Base-by-base conservation (phyloP, 2,113 vertebrate genomes). In the Sialia sialis region DNA sequence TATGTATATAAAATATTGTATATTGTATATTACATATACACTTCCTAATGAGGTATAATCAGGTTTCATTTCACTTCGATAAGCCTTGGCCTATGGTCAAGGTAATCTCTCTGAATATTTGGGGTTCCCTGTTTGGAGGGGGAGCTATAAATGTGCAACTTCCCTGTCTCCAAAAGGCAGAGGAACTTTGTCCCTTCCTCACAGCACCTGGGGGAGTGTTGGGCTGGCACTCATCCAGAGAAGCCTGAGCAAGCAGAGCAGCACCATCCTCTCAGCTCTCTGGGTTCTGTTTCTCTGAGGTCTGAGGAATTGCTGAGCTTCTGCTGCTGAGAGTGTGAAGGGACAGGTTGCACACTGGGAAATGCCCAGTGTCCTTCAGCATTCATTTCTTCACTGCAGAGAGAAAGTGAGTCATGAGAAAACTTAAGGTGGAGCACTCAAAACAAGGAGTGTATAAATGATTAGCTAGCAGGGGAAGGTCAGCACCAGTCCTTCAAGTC, bases 391-490 rank as follows among this genome's bases (percentile, higher is more conserved):
- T 95, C 88, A 60, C 91, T 92, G 79, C 80, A 60, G 72, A 96
- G 91, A 94, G 91, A 96, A 96, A 96, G 91, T 97, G 97, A 97
- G 93, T 98, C 97, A 97, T 97, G 91, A 96, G 95, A 96, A 98
- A 85, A 77, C 91, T 94, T 97, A 95, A 98, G 97, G 97, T 93
- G 97, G 96, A 97, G 97, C 80, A 46, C 87, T 84, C 87, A 87
- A 94, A 97, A 96, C 94, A 97, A 96, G 95, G 97, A 97, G 96
- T 96, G 97, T 95, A 94, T 83, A 94, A 95, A 85, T 93, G 88
- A 96, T 96, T 96, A 95, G 86, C 92, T 85, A 93, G 81, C 90
- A 84, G 85, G 92, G 95, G 94, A 96, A 97, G 97, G 96, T 94
- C 95, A 96, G 91, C 94, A 79, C 78, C 27, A 68, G 79, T 52